phyloP scores from a whole-genome alignment of 2,797 vertebrate genomes.

The Carduelis carduelis region DNA sequence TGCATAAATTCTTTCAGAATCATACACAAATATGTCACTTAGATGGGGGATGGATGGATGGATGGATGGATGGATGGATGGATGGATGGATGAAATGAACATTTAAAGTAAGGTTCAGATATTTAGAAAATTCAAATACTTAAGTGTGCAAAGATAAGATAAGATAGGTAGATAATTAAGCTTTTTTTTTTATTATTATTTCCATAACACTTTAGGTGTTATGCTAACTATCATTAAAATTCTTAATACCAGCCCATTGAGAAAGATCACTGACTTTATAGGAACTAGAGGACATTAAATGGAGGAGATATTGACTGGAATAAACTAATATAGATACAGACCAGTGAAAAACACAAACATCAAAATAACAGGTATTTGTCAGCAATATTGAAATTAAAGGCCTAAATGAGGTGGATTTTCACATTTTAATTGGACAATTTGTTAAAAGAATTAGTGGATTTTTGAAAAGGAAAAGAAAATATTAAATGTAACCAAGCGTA shows the following conservation, averaged over 20 bases:
- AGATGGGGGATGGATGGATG: not conserved
- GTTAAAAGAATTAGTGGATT: not conserved
- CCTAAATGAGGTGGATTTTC: not conserved
- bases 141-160: not conserved
- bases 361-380: not conserved
- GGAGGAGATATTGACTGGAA: rapidly evolving
- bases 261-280: not conserved
- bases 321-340: not conserved
- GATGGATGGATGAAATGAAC: not conserved
- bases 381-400: not conserved
- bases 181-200: not conserved
- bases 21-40: not conserved
- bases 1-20: not conserved
- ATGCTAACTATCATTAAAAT: not conserved
- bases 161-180: not conserved
- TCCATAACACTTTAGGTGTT: not conserved
- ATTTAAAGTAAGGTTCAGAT: not conserved
- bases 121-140: not conserved
- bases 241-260: rapidly evolving
- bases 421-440: not conserved
- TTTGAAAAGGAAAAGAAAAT: not conserved
- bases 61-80: not conserved
- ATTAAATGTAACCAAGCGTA: not conserved
- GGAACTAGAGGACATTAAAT: not conserved
- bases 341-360: not conserved